Percentiles rank a stretch among this genome's conserved stretches.
Evolutionary conservation across 2,888 invertebrate genomes (phyloP).

Genomic region (Caenorhabditis imperialis): DNA sequence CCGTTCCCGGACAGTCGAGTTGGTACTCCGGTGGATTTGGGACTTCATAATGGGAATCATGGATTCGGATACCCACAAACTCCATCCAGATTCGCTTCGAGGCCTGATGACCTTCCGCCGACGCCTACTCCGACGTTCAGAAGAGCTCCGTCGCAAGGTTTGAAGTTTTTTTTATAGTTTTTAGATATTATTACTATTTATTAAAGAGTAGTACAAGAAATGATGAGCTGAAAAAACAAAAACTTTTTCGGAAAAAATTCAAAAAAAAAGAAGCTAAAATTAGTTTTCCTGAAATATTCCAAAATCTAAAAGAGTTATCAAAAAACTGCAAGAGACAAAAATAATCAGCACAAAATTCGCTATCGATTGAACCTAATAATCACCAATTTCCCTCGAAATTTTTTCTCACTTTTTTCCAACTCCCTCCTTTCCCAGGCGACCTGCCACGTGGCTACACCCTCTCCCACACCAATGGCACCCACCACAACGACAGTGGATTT

Average conservation of each 20-base stretch:
- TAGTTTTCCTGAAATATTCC: too few relatives aligned
- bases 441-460: constrained; percentile 20
- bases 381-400: constrained; percentile 6
- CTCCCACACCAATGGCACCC: neutral
- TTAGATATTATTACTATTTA: too few relatives aligned
- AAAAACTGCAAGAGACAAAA: too few relatives aligned
- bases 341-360: too few relatives aligned
- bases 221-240: too few relatives aligned
- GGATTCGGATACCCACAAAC: constrained; percentile 20
- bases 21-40: constrained; percentile 62
- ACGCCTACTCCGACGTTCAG: constrained; percentile 50
- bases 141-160: constrained; percentile 48
- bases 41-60: constrained; percentile 29
- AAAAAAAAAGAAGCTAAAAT: too few relatives aligned
- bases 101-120: constrained; percentile 47
- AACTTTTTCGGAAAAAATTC: too few relatives aligned
- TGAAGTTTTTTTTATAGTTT: neutral
- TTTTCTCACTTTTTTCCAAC: too few relatives aligned
- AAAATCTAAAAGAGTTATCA: too few relatives aligned
- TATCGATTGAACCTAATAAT: too few relatives aligned
- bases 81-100: constrained; percentile 11
- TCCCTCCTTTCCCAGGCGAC: too few relatives aligned
- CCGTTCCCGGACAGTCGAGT: constrained; percentile 61
- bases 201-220: too few relatives aligned
- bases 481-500: constrained; percentile 34